Evolutionary conservation across 37 sponge, comb jelly and placozoan genomes (phyloP).

Genomic region (Crambe crambe): DNA sequence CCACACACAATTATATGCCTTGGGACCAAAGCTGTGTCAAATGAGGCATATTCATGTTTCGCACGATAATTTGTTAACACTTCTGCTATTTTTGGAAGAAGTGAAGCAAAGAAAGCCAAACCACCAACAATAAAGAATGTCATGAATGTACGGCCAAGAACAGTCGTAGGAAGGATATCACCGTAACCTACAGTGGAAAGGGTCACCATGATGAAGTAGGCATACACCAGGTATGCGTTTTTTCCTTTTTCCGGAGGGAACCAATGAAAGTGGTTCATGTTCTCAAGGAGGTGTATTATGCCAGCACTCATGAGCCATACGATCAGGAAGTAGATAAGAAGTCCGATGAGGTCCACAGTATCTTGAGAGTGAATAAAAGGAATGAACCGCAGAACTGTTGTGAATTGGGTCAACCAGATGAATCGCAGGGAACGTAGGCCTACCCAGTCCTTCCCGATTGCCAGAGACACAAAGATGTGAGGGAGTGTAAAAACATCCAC

Average conservation of each 20-base stretch:
- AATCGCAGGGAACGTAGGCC: constrained; percentile 65
- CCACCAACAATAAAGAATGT: constrained; percentile 79
- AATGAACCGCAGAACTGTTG: constrained; percentile 28
- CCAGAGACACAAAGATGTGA: constrained; percentile 48
- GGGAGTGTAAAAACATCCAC: constrained; percentile 79
- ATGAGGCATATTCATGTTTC: constrained; percentile 27
- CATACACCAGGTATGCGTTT: constrained; percentile 23
- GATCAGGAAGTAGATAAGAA: constrained; percentile 43
- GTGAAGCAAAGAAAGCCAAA: constrained; percentile 52
- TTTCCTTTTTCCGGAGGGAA: background rate
- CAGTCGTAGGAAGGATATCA: constrained; percentile 64
- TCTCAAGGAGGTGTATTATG: constrained; percentile 69
- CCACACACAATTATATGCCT: constrained; percentile 82
- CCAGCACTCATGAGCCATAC: constrained; percentile 70
- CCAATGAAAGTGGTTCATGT: constrained; percentile 76
- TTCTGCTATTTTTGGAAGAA: constrained; percentile 44
- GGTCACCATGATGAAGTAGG: constrained; percentile 82
- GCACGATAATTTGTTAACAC: constrained; percentile 6
- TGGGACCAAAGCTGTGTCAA: constrained; percentile 21
- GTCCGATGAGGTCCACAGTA: constrained; percentile 10
- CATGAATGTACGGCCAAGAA: constrained; percentile 62
- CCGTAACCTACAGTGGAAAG: constrained; percentile 92
- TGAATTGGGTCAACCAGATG: constrained; percentile 47
- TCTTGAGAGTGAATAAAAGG: constrained; percentile 29
- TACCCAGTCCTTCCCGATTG: constrained; percentile 63